Conservation (phyloP, 2,113 vertebrate species). For the Cebidichthys violaceus region DNA sequence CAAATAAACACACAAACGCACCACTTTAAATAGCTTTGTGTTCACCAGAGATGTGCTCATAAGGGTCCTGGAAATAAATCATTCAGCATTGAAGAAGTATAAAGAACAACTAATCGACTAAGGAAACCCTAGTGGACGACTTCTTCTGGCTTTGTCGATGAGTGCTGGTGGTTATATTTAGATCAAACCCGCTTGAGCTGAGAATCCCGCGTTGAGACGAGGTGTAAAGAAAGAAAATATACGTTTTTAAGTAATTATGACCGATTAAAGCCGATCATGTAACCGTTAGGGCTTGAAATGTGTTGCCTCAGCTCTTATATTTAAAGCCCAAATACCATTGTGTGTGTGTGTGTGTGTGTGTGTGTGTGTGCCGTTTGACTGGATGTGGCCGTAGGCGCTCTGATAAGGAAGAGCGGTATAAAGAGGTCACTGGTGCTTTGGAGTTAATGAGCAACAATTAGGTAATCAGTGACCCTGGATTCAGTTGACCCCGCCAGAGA, state of each 20-base stretch:
- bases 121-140: too few relatives aligned
- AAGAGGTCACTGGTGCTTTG: conserved; percentile 43
- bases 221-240: too few relatives aligned
- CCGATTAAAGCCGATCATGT: neutral
- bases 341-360: too few relatives aligned
- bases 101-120: neutral
- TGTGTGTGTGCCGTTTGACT: neutral
- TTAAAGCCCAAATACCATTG: neutral
- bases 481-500: conserved; percentile 22
- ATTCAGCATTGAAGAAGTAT: neutral
- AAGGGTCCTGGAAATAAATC: neutral
- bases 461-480: conserved; percentile 65
- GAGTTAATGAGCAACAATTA: conserved; percentile 74
- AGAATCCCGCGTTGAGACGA: neutral
- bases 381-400: neutral
- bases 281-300: neutral
- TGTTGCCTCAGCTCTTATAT: neutral
- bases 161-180: conserved; percentile 8
- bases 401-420: conserved; percentile 28
- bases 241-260: neutral
- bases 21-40: neutral
- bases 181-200: neutral
- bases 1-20: neutral
- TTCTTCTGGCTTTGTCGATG: neutral
- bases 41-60: neutral